phyloP scores from a whole-genome alignment of 2,113 vertebrate genomes.

The Ceyx cyanopectus region DNA sequence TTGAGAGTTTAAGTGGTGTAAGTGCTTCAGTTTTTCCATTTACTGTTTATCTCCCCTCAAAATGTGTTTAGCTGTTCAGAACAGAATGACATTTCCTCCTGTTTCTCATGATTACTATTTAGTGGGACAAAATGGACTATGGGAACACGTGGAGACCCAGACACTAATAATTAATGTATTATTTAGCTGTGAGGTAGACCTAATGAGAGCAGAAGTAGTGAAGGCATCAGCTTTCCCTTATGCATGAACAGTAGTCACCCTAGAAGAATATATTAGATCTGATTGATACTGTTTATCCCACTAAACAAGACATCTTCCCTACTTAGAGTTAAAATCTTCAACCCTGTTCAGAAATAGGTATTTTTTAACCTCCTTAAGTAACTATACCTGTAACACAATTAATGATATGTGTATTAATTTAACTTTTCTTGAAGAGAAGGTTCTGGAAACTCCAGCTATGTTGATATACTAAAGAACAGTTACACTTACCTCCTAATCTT shows the following conservation, averaged over 20 bases:
- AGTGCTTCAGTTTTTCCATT: background rate
- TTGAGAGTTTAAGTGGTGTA: background rate
- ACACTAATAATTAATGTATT: constrained; percentile 31
- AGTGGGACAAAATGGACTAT: constrained; percentile 6
- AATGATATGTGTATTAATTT: background rate
- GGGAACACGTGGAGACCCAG: background rate
- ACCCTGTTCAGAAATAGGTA: background rate
- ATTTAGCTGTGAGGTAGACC: constrained; percentile 8
- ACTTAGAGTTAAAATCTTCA: background rate
- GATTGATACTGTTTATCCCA: background rate
- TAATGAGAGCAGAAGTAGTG: background rate
- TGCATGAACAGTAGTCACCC: background rate
- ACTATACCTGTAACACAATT: background rate
- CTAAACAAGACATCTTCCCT: background rate
- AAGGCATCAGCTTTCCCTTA: constrained; percentile 21
- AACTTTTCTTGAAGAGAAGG: background rate
- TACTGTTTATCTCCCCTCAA: background rate
- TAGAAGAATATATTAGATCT: background rate
- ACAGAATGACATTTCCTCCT: background rate
- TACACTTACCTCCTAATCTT: background rate
- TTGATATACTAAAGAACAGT: background rate
- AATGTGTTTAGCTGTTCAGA: background rate
- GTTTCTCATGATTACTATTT: background rate
- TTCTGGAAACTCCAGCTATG: background rate
- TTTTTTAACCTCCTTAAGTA: background rate